A percentile compares a stretch with the other conserved stretches of the same genome.
Evolutionary conservation across 37 sponge, comb jelly and placozoan species (phyloP).

Genomic region (Beroe ovata): DNA sequence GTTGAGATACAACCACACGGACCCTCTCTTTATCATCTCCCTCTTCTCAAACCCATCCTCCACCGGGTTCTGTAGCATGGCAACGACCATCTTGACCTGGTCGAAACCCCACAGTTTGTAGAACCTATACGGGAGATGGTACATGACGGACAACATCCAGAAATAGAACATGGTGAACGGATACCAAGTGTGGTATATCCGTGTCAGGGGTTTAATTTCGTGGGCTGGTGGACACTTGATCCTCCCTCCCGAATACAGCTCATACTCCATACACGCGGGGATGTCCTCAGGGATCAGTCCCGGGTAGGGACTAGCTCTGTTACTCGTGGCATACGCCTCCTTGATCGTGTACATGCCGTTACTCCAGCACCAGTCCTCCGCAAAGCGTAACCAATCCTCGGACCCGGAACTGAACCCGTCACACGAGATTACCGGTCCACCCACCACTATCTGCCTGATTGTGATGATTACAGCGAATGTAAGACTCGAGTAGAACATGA

Average conservation of each 20-base stretch:
- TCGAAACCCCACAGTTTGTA: conserved; percentile 56
- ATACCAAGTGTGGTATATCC: conserved; percentile 58
- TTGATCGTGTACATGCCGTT: conserved; percentile 59
- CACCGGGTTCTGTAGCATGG: conserved; percentile 48
- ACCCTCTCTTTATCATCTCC: conserved; percentile 57
- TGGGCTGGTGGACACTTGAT: conserved; percentile 9
- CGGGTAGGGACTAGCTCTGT: conserved; percentile 44
- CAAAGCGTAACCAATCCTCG: conserved; percentile 9
- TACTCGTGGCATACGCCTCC: conserved; percentile 49
- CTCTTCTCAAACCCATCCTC: conserved; percentile 54
- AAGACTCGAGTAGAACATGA: conserved; percentile 48
- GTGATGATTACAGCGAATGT: conserved; percentile 32
- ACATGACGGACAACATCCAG: conserved; percentile 24
- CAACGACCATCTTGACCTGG: conserved; percentile 8
- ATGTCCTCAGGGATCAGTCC: conserved; percentile 29
- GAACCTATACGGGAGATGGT: background rate
- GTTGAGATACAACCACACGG: conserved; percentile 51
- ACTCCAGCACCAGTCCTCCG: conserved; percentile 65
- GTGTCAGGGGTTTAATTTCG: conserved; percentile 36
- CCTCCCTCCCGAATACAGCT: background rate
- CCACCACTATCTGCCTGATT: conserved; percentile 1
- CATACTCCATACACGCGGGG: conserved; percentile 27
- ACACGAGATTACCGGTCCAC: conserved; percentile 43
- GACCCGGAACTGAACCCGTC: background rate
- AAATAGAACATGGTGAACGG: conserved; percentile 54